These are phyloP conservation scores for Halichondria panicea DNA, from an alignment of 37 sponge, comb jelly and placozoan species.

Conservation along the genomic window DNA sequence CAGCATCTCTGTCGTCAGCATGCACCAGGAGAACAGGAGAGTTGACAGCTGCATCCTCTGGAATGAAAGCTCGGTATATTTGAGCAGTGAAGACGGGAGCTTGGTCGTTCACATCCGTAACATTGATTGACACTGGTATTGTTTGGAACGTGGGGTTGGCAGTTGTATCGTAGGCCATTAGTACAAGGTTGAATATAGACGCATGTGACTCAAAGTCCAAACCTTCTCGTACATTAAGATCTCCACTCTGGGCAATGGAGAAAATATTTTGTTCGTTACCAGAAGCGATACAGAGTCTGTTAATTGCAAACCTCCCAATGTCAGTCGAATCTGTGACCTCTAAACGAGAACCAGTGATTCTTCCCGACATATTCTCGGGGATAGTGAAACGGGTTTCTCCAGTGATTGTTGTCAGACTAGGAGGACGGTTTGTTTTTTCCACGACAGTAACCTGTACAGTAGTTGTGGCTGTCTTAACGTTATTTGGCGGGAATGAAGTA, in stretches of 20 bases:
- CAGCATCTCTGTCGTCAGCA: constrained; percentile 56
- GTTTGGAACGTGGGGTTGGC: constrained; percentile 30
- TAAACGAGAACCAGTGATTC: constrained; percentile 1
- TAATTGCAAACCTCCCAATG: constrained; percentile 15
- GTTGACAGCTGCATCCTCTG: constrained; percentile 26
- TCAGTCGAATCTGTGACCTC: constrained; percentile 1
- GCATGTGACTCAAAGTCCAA: constrained; percentile 47
- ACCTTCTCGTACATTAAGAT: not conserved
- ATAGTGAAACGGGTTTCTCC: not conserved
- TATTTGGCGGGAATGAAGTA: not conserved
- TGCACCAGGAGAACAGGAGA: constrained; percentile 31
- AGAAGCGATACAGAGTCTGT: constrained; percentile 49
- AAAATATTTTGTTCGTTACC: constrained; percentile 41
- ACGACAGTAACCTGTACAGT: constrained; percentile 32
- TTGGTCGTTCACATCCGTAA: constrained; percentile 51
- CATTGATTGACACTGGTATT: constrained; percentile 16
- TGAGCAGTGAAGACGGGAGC: constrained; percentile 36
- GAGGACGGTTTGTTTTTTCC: constrained; percentile 33
- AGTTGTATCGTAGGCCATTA: constrained; percentile 58
- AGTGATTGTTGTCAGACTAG: constrained; percentile 14
- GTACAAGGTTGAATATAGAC: constrained; percentile 6
- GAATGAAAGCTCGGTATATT: constrained; percentile 33
- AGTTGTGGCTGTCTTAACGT: constrained; percentile 9
- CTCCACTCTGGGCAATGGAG: constrained; percentile 12
- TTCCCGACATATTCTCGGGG: constrained; percentile 24